Percentiles rank a stretch among this genome's conserved stretches.
Conservation (phyloP, 2,113 vertebrate species). For the Morone saxatilis region DNA sequence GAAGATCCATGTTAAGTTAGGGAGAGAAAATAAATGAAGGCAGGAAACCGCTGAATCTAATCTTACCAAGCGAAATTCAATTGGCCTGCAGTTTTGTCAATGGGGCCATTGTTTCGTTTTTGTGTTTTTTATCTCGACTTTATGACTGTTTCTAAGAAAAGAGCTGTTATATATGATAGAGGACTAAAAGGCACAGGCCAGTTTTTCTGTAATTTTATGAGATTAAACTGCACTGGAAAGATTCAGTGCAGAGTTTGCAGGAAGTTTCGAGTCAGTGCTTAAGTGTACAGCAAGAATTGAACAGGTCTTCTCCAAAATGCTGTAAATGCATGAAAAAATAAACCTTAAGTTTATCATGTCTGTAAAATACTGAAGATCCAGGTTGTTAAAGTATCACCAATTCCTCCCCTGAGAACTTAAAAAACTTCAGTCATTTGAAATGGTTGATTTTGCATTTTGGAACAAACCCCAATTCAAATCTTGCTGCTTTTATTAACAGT, state of each 20-base stretch:
- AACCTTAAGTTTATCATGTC: neutral
- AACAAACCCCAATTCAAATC: constrained; percentile 33
- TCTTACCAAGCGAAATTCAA: constrained; percentile 27
- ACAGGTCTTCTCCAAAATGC: constrained; percentile 42
- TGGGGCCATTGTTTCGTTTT: constrained; percentile 12
- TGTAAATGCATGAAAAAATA: neutral
- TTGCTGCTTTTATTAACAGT: constrained; percentile 23
- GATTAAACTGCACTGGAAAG: constrained; percentile 45
- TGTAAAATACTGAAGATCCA: neutral
- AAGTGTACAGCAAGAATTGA: constrained; percentile 34
- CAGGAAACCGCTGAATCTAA: constrained; percentile 16
- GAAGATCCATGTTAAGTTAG: constrained; percentile 52
- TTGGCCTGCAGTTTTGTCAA: constrained; percentile 22
- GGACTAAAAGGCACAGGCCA: constrained; percentile 24
- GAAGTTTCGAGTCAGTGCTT: neutral
- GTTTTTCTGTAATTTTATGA: constrained; percentile 40
- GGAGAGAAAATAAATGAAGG: constrained; percentile 9
- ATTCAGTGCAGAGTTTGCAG: constrained; percentile 20
- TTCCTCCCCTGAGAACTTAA: neutral
- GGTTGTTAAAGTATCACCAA: neutral
- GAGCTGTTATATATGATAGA: constrained; percentile 62
- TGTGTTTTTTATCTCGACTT: constrained; percentile 55
- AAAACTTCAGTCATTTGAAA: neutral
- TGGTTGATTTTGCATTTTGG: constrained; percentile 13
- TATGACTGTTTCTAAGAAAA: constrained; percentile 80